Conservation (phyloP, 2,888 invertebrate genomes). For the Melanostoma mellinum region DNA sequence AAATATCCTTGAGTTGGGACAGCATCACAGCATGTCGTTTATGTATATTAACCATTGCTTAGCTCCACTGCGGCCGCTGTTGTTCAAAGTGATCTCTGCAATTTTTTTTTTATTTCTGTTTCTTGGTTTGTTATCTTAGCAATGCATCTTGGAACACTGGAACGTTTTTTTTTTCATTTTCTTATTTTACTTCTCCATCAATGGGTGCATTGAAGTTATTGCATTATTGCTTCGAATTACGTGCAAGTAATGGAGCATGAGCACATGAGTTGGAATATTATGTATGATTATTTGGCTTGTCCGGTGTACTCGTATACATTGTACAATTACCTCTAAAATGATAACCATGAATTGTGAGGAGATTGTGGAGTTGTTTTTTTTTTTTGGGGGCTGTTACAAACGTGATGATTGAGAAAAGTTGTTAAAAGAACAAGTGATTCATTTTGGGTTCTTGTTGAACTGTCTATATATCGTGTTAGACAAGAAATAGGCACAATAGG, state of each 20-base stretch:
- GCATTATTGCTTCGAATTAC: constrained; percentile 49
- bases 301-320: constrained; percentile 28
- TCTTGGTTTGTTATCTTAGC: constrained; percentile 51
- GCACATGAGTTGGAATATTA: constrained; percentile 8
- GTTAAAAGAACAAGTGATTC: constrained; percentile 1
- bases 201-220: constrained; percentile 45
- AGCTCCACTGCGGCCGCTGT: constrained; percentile 17
- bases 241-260: constrained; percentile 34
- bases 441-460: constrained; percentile 24
- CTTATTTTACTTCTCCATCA: constrained; percentile 15
- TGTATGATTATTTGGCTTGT: constrained; percentile 4
- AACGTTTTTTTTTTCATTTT: constrained; percentile 16
- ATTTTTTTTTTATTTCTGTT: constrained; percentile 27
- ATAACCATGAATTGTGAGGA: constrained; percentile 63
- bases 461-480: constrained; percentile 31
- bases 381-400: not conserved
- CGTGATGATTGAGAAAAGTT: not conserved
- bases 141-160: constrained; percentile 53
- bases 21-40: constrained; percentile 62
- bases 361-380: constrained; percentile 34
- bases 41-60: constrained; percentile 30
- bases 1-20: constrained; percentile 73
- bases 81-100: constrained; percentile 36
- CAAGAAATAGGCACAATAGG: too few species aligned
- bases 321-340: constrained; percentile 55